Base-by-base conservation (phyloP, 1,140 invertebrate species). In the Polyergus mexicanus region DNA sequence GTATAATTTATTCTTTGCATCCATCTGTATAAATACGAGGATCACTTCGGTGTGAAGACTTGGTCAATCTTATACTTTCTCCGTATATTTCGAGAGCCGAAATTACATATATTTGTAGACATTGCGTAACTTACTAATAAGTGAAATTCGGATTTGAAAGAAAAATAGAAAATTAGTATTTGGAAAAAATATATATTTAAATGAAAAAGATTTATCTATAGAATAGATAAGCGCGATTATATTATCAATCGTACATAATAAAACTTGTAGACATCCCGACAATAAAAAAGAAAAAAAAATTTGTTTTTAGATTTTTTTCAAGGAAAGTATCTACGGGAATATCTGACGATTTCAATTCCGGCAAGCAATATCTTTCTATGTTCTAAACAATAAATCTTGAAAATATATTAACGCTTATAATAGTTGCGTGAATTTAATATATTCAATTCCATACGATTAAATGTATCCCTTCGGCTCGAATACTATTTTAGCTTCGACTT, bases 41-140 rank as follows among this genome's bases (percentile, higher is more conserved):
- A 25, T 65, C 41, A 22, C 19, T 63, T 22, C 13, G 60, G 5
- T 72, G 41, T 47, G 75, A 65, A 8, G 13, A 65, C 72, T 32
- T 22, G 13, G 35, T 65, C 13, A 19, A 65, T 66, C 74, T 62
- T 47, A 71, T 62, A 86, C 92, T 92, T 92, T 92, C 91, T 91
- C 92, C 90, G 54, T 56, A 63, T 78, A 87, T 84, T 86, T 74
- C 86, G 84, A 74, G 56, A 62, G 25, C 19, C 66, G 75, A 51
- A 83, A 71, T 56, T n/a, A 2, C 19, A 38, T 38, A 25, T 28
- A 7, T 41, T 16, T 56, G 38, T 44, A 41, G 22, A 25, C 10
- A 58, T 28, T 8, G n/a, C 25, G 8, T 47, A 22, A 25, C 10
- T 62, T 16, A 44, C 56, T 60, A 76, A 60, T 76, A 10, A 76